Base-by-base conservation (phyloP, 2,797 vertebrate genomes). In the Parauchenoglanis punctatus region DNA sequence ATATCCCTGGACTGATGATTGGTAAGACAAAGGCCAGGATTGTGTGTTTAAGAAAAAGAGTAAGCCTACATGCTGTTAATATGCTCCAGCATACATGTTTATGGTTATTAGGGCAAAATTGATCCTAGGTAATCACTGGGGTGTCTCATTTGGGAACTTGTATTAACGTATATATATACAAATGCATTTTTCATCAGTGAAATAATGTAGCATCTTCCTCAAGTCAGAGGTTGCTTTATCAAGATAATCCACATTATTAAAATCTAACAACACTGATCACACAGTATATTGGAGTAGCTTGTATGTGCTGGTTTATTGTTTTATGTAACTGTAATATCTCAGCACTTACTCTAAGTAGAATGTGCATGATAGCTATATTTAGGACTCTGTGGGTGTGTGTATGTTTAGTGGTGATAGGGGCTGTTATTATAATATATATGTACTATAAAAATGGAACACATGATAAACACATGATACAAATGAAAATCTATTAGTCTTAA, bases 41-140 rank as follows among this genome's bases (percentile, higher is more conserved):
- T 83, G 81, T 83, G 46, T 68, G 31, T 68, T 13, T 35, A 28
- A 52, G 80, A 54, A 87, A 91, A 93, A 89, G 88, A 70, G 52
- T 15, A 84, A 61, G 25, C 73, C 73, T 28, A 20, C 15, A 18
- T 46, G 78, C n/a, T 81, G 23, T 63, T 46, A 63, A 81, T 63
- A 28, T 63, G 23, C 23, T 10, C 35, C 12, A 81, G 13, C 17
- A 56, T 13, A 54, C 40, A 46, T 15, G 5, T 7, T n/a, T 44
- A 81, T 13, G 4, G 3, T 23, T 35, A 58, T 28, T 28, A 52
- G 3, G 13, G 28, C 31, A 35, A 28, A 4, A 7, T 58, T 81
- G 2, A 59, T 23, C 31, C 54, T 81, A 15, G 20, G 35, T 59
- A 80, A 18, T 28, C 3, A n/a, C 46, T 28, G 49, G 17, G 49